Percentiles rank a stretch among this genome's conserved stretches.
Evolutionary conservation across 2,888 invertebrate species (phyloP).

Genomic region (Cyaniris semiargus): DNA sequence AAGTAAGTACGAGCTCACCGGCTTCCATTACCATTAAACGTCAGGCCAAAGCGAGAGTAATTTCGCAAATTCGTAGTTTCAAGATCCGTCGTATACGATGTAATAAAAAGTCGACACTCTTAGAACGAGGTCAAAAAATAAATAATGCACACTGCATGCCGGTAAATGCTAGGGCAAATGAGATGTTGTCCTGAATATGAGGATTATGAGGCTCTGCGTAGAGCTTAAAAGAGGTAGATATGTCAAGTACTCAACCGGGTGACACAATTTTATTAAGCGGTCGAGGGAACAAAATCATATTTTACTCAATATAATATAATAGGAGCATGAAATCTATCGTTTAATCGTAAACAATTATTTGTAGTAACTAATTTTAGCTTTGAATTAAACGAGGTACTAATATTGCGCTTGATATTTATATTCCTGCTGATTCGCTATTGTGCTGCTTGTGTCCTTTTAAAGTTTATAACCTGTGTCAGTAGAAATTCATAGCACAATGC

Average conservation of each 20-base stretch:
- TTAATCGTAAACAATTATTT: too few relatives aligned
- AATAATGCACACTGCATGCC: slow-evolving; percentile 29
- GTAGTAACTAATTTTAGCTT: too few relatives aligned
- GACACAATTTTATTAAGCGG: neutral
- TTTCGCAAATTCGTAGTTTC: slow-evolving; percentile 16
- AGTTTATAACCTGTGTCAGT: too few relatives aligned
- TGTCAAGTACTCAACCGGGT: neutral
- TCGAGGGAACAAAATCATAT: neutral
- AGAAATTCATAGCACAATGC: too few relatives aligned
- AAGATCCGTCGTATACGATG: slow-evolving; percentile 13
- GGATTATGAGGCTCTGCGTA: neutral
- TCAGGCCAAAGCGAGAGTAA: slow-evolving; percentile 7
- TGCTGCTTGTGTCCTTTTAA: too few relatives aligned
- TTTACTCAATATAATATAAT: neutral
- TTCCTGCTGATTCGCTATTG: too few relatives aligned
- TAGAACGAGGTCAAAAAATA: slow-evolving; percentile 22
- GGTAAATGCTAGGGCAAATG: slow-evolving; percentile 29
- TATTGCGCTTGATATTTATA: too few relatives aligned
- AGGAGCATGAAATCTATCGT: neutral
- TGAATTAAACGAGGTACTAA: too few relatives aligned
- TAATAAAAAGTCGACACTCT: slow-evolving; percentile 24
- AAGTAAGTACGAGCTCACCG: neutral
- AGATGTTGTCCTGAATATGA: slow-evolving; percentile 27
- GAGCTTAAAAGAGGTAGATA: neutral
- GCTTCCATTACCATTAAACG: neutral